These are phyloP conservation scores for Mormyrus proboscirostris DNA, from an alignment of 2,797 vertebrate species.

Conservation along the genomic window DNA sequence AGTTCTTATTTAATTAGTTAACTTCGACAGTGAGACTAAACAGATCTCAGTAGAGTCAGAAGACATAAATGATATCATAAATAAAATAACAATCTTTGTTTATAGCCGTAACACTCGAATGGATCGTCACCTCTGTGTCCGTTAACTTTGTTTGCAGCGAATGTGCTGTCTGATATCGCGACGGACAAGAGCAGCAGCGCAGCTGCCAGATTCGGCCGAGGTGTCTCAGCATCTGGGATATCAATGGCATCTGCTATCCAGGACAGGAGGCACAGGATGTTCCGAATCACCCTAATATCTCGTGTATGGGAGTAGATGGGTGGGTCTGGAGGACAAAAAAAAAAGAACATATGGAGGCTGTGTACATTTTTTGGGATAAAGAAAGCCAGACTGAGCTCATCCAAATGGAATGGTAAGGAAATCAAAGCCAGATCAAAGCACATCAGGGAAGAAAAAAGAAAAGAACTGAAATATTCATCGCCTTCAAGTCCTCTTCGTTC, in stretches of 20 bases:
- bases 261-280: constrained; percentile 18
- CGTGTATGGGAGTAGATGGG: constrained; percentile 23
- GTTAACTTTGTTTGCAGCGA: not conserved
- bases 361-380: constrained; percentile 45
- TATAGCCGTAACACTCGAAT: not conserved
- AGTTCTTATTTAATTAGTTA: constrained; percentile 6
- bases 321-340: constrained; percentile 23
- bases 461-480: constrained; percentile 76
- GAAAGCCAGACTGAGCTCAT: constrained; percentile 67
- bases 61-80: not conserved
- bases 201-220: not conserved
- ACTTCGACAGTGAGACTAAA: not conserved
- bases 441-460: constrained; percentile 33
- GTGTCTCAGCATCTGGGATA: constrained; percentile 3
- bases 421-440: constrained; percentile 78
- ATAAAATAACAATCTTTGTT: not conserved
- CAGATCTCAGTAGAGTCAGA: not conserved
- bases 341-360: constrained; percentile 44
- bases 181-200: not conserved
- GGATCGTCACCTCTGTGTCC: not conserved
- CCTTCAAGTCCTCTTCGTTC: constrained; percentile 66
- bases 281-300: constrained; percentile 24
- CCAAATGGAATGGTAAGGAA: constrained; percentile 73
- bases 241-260: constrained; percentile 14
- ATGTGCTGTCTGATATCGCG: not conserved